phyloP scores from a whole-genome alignment of 2,113 vertebrate genomes.

The Tragelaphus strepsiceros region DNA sequence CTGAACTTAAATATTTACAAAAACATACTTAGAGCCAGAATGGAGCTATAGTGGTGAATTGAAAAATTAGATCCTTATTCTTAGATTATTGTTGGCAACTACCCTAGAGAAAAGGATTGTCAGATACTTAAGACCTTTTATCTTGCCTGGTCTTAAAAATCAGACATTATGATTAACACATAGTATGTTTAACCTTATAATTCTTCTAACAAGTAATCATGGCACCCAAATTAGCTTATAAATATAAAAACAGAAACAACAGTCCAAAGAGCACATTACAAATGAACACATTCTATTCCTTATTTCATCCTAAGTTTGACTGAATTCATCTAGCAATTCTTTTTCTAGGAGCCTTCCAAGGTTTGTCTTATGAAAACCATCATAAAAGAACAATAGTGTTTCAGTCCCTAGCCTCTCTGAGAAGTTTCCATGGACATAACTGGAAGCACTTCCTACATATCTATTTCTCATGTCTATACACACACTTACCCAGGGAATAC shows the following conservation, averaged over 20 bases:
- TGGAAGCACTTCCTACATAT: background rate
- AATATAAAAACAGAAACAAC: background rate
- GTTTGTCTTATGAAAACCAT: background rate
- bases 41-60: background rate
- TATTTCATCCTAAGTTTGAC: constrained; percentile 1
- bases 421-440: background rate
- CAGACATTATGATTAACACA: background rate
- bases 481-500: background rate
- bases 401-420: background rate
- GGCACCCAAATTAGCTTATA: background rate
- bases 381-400: background rate
- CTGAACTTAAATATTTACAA: background rate
- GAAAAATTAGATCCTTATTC: background rate
- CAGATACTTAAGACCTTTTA: background rate
- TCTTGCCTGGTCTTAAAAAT: background rate
- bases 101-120: background rate
- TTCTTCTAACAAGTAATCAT: background rate
- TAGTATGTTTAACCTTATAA: background rate
- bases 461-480: background rate
- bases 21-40: background rate
- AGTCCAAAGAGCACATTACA: background rate
- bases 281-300: background rate
- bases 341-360: background rate
- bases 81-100: background rate
- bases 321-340: background rate